phyloP scores from a whole-genome alignment of 2,797 vertebrate species.

The Microctenopoma steveboyesi region DNA sequence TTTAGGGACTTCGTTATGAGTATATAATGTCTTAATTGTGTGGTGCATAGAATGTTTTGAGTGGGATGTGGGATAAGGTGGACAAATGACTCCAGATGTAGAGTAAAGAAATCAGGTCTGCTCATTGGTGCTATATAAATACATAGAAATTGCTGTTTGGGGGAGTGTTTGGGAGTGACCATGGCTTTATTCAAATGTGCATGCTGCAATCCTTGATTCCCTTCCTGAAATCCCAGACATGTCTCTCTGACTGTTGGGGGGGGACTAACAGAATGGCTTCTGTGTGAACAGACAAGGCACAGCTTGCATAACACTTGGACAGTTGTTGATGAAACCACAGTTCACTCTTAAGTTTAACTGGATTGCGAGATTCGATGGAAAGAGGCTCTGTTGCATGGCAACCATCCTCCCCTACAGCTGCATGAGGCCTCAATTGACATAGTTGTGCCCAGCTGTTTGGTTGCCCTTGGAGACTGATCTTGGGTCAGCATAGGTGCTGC shows the following conservation, averaged over 20 bases:
- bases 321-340: slow-evolving; percentile 61
- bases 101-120: neutral
- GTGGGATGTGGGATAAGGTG: neutral
- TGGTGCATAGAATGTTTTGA: neutral
- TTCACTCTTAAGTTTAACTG: slow-evolving; percentile 29
- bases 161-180: neutral
- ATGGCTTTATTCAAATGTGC: neutral
- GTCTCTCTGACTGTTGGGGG: slow-evolving; percentile 23
- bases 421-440: slow-evolving; percentile 47
- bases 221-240: slow-evolving; percentile 30
- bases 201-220: slow-evolving; percentile 10
- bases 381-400: slow-evolving; percentile 66
- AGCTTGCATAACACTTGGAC: slow-evolving; percentile 51
- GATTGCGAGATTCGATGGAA: slow-evolving; percentile 36
- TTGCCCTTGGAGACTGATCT: slow-evolving; percentile 63
- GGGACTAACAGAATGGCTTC: slow-evolving; percentile 27
- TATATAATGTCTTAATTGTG: neutral
- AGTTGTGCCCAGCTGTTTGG: slow-evolving; percentile 59
- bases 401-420: slow-evolving; percentile 56
- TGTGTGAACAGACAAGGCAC: slow-evolving; percentile 33
- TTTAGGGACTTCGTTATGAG: neutral
- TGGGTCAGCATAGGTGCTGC: slow-evolving; percentile 19
- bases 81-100: neutral
- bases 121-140: neutral
- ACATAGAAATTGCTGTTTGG: neutral